A percentile compares a stretch with the other conserved stretches of the same genome.
These are phyloP conservation scores for Clivina fossor DNA, from an alignment of 2,888 invertebrate species.

Conservation along the genomic window DNA sequence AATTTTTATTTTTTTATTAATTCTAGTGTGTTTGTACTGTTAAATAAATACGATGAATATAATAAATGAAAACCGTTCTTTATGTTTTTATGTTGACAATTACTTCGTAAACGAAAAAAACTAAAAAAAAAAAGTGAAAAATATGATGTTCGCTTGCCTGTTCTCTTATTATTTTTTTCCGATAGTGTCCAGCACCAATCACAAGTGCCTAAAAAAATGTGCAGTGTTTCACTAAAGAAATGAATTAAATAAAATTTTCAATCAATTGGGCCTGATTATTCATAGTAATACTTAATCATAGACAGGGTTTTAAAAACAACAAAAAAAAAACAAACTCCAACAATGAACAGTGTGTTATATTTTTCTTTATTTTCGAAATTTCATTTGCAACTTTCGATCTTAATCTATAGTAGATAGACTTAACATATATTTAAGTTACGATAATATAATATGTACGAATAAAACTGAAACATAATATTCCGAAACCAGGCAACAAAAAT, in stretches of 20 bases:
- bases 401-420: no score
- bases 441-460: no score
- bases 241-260: constrained; percentile 4
- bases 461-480: no score
- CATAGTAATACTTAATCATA: constrained; percentile 2
- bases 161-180: no score
- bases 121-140: background rate
- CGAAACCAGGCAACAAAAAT: no score
- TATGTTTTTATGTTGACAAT: background rate
- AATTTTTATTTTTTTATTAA: constrained; percentile 47
- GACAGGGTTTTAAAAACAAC: constrained; percentile 27
- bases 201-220: constrained; percentile 54
- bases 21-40: constrained; percentile 39
- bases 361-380: no score
- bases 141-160: constrained; percentile 8
- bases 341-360: background rate
- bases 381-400: no score
- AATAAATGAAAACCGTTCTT: background rate
- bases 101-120: background rate
- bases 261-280: constrained; percentile 30
- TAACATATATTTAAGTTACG: no score
- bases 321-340: background rate
- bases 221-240: constrained; percentile 49
- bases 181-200: constrained; percentile 45
- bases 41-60: constrained; percentile 9